Percentiles rank a stretch among this genome's conserved stretches.
These are phyloP conservation scores for Nephrotoma appendiculata DNA, from an alignment of 2,888 invertebrate species.

Conservation along the genomic window DNA sequence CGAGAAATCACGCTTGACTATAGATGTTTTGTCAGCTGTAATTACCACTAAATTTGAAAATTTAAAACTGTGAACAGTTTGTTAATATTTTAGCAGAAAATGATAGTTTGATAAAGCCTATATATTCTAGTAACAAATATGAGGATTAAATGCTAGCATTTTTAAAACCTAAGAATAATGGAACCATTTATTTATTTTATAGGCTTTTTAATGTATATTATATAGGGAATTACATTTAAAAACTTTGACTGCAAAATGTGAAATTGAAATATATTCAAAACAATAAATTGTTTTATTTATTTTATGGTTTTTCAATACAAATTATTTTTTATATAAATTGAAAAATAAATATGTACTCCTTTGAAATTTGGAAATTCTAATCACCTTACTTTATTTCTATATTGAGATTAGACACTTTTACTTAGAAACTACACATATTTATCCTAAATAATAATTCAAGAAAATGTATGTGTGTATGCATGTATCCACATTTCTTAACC, in stretches of 20 bases:
- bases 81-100: not conserved
- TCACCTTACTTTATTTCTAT: not conserved
- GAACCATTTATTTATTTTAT: too few relatives aligned
- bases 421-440: too few relatives aligned
- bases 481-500: too few relatives aligned
- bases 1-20: not conserved
- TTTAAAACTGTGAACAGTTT: too few relatives aligned
- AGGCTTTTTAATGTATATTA: not conserved
- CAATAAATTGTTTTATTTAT: not conserved
- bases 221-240: not conserved
- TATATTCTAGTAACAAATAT: not conserved
- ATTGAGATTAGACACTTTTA: too few relatives aligned
- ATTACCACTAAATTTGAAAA: not conserved
- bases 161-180: too few relatives aligned
- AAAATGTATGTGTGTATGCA: too few relatives aligned
- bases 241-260: too few relatives aligned
- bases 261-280: not conserved
- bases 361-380: not conserved
- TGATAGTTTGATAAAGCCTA: not conserved
- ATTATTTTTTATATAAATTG: not conserved
- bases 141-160: not conserved
- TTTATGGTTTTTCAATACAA: too few relatives aligned
- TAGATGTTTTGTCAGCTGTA: not conserved
- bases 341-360: not conserved
- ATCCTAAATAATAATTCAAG: too few relatives aligned